Percentiles rank a stretch among this genome's conserved stretches.
phyloP scores from a whole-genome alignment of 2,888 invertebrate species.

The Rotaria macrura region DNA sequence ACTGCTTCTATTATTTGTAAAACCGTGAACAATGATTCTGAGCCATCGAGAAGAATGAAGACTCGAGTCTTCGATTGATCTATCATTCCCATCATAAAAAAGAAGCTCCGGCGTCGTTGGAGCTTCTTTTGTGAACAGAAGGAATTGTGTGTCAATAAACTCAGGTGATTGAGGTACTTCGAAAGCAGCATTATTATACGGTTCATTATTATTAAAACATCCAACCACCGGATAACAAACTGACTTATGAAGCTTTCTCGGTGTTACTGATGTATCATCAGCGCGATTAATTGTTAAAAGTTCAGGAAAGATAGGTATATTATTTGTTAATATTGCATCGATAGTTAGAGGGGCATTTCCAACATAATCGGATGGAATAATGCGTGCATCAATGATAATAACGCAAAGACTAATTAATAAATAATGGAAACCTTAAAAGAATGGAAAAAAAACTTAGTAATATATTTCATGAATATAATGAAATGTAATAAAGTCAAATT shows the following conservation, averaged over 20 bases:
- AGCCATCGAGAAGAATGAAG: slow-evolving; percentile 16
- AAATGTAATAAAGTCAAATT: no score
- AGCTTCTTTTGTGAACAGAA: slow-evolving; percentile 22
- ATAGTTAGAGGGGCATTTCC: not conserved
- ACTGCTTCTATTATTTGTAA: slow-evolving; percentile 25
- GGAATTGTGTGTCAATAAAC: slow-evolving; percentile 22
- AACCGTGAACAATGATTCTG: slow-evolving; percentile 33
- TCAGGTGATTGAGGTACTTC: slow-evolving; percentile 27
- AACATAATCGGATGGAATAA: not conserved
- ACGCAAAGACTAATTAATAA: not conserved
- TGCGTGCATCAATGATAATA: not conserved
- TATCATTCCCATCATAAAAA: not conserved
- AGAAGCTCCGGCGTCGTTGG: not conserved
- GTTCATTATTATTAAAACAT: slow-evolving; percentile 27
- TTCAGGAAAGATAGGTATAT: not conserved
- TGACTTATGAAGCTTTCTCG: not conserved
- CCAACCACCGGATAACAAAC: slow-evolving; percentile 24
- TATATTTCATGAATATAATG: no score
- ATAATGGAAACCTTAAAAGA: not conserved
- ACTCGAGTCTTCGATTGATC: not conserved
- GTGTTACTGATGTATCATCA: no score
- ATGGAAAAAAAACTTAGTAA: no score
- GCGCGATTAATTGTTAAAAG: not conserved
- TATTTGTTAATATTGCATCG: not conserved
- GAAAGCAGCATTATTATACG: slow-evolving; percentile 26